Evolutionary conservation across 1,140 invertebrate species (phyloP).

Genomic region (Drusus annulatus): DNA sequence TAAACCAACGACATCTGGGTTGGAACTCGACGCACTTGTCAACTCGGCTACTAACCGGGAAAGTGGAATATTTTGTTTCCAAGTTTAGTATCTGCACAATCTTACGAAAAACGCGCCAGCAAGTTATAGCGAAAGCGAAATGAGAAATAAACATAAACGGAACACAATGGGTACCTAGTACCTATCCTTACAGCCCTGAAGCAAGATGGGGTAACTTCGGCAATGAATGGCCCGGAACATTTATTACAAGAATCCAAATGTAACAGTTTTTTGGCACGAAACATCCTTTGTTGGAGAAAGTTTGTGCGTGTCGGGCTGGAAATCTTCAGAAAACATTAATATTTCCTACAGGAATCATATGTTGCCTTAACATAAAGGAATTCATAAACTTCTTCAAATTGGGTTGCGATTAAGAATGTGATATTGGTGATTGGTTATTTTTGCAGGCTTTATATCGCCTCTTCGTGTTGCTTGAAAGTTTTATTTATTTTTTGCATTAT

Average conservation of each 20-base stretch:
- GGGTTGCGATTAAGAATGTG: constrained; percentile 12
- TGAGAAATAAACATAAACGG: background rate
- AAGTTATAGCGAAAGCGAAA: background rate
- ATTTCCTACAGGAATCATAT: too few species aligned
- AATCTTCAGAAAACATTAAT: constrained; percentile 11
- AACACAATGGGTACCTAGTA: constrained; percentile 10
- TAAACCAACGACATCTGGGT: too few species aligned
- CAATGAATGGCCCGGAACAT: constrained; percentile 10
- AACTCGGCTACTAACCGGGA: too few species aligned
- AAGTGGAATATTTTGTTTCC: background rate
- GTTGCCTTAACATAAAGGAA: background rate
- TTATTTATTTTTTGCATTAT: too few species aligned
- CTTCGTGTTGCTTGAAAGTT: too few species aligned
- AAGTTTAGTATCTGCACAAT: background rate
- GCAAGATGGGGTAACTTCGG: constrained; percentile 12
- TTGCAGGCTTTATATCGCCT: too few species aligned
- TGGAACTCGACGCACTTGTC: too few species aligned
- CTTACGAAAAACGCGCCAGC: background rate
- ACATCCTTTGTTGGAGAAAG: constrained; percentile 19
- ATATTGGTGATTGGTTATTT: constrained; percentile 17
- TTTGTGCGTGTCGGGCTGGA: constrained; percentile 13
- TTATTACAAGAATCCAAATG: constrained; percentile 13
- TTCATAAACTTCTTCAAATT: constrained; percentile 9
- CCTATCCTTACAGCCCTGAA: background rate
- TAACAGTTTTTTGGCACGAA: constrained; percentile 37